phyloP scores from a whole-genome alignment of 2,113 vertebrate species.

The Anoplopoma fimbria region DNA sequence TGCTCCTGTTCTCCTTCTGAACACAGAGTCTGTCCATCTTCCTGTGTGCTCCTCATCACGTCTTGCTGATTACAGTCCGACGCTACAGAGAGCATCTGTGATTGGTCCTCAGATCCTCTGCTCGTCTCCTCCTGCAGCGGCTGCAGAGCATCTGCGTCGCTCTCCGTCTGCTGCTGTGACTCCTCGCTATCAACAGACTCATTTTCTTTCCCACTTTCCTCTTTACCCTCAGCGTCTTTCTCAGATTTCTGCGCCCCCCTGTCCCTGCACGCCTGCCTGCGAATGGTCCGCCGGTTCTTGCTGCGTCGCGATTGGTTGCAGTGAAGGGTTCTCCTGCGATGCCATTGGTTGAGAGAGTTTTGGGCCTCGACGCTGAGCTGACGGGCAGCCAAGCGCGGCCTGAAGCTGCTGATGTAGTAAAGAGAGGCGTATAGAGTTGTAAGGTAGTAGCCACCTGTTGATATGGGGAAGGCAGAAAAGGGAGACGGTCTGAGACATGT shows the following conservation, averaged over 20 bases:
- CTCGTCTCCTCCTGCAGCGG: constrained; percentile 47
- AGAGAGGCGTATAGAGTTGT: constrained; percentile 92
- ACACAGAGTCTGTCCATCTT: not conserved
- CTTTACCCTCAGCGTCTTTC: not conserved
- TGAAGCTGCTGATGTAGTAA: constrained; percentile 90
- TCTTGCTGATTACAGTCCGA: constrained; percentile 21
- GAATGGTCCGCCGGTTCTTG: constrained; percentile 70
- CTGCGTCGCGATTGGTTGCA: constrained; percentile 75
- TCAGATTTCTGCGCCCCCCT: not conserved
- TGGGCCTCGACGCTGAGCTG: constrained; percentile 89
- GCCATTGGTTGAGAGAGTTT: constrained; percentile 89
- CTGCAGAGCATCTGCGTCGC: constrained; percentile 34
- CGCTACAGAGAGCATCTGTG: not conserved
- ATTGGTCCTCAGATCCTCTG: not conserved
- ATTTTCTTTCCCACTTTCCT: not conserved
- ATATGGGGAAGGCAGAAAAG: not conserved
- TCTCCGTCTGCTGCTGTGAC: constrained; percentile 14
- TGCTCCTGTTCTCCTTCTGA: constrained; percentile 2
- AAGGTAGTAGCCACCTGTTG: constrained; percentile 91
- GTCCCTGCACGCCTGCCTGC: constrained; percentile 45
- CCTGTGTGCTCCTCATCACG: not conserved
- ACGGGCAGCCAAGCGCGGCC: constrained; percentile 78
- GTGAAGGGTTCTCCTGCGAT: constrained; percentile 88
- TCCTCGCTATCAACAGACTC: not conserved
- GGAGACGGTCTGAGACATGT: not conserved